Base-by-base conservation (phyloP, 92 coral and sea anemone species). In the Scolanthus callimorphus region DNA sequence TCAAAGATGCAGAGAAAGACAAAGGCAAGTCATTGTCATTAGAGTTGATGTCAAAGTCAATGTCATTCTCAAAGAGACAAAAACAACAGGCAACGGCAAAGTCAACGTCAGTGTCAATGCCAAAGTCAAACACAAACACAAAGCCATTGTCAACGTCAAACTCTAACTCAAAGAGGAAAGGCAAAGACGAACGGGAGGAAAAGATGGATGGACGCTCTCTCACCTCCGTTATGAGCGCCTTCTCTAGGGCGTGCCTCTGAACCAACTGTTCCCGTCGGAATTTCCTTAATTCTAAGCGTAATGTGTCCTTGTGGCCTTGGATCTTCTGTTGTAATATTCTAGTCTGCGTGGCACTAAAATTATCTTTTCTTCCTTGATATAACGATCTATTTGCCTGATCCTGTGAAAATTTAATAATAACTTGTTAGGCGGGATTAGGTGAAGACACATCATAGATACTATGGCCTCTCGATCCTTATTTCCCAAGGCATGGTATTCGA, bases 221-320 rank as follows among this genome's bases (percentile, higher is more conserved):
- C 55, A 94, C 99, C 96, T 94, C 99, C 31, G 90, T 72, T 17
- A 89, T 87, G 17, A 94, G 79, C 20, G 78, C 76, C 55, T 77
- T 79, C 58, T 94, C 99, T 47, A 94, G 61, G 44, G 59, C 76
- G 63, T 94, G 99, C 22, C 99, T 64, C 39, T 88, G 82, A 34
- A 80, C 19, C 29, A 94, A 60, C 47, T 94, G 99, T 25, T 84
- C 90, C 11, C 96, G 80, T 51, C 92, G 78, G 70, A 76, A 92
- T 65, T 76, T 73, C 45, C 96, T 66, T n/a, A 89, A 69, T 57
- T 89, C 94, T 17, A 75, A 62, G 26, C 71, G 84, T 48, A 85
- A 76, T 70, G 75, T 76, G 55, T 88, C 84, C 56, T 74, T 73
- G 31, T 92, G 89, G n/a, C 78, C 82, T 25, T 68, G 81, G 1